These are phyloP conservation scores for Neolamprologus fasciatus DNA, from an alignment of 2,113 vertebrate genomes.

Conservation along the genomic window DNA sequence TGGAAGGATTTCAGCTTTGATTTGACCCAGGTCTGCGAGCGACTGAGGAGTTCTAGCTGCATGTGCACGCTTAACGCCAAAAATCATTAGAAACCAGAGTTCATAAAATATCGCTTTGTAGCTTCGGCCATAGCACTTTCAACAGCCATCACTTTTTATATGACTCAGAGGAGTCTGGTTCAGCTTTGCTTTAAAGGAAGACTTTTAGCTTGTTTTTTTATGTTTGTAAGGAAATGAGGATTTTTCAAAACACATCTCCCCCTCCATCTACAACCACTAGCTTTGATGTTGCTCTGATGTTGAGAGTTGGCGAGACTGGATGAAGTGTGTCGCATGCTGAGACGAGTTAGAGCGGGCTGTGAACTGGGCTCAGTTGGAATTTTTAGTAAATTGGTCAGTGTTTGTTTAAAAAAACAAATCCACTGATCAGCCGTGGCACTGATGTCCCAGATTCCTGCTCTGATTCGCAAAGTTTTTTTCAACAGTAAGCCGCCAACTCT, in stretches of 20 bases:
- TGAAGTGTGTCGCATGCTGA: slow-evolving; percentile 7
- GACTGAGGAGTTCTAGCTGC: slow-evolving; percentile 46
- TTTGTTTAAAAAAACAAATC: neutral
- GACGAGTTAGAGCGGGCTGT: neutral
- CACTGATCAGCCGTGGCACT: neutral
- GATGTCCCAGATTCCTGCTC: neutral
- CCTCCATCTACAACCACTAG: slow-evolving; percentile 12
- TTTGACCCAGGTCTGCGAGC: slow-evolving; percentile 55
- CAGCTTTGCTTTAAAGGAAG: slow-evolving; percentile 57
- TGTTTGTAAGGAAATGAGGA: slow-evolving; percentile 48
- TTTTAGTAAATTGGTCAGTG: slow-evolving; percentile 4
- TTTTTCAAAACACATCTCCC: slow-evolving; percentile 60
- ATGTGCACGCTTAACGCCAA: slow-evolving; percentile 38
- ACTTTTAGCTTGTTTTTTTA: slow-evolving; percentile 28
- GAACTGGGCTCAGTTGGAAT: neutral
- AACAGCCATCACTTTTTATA: slow-evolving; percentile 61
- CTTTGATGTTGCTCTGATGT: slow-evolving; percentile 54
- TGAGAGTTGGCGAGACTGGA: slow-evolving; percentile 4
- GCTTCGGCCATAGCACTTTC: slow-evolving; percentile 62
- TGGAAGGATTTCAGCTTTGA: slow-evolving; percentile 60
- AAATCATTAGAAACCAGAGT: slow-evolving; percentile 53
- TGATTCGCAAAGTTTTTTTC: neutral
- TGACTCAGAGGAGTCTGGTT: slow-evolving; percentile 52
- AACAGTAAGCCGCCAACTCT: neutral
- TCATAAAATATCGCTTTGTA: slow-evolving; percentile 58